Evolutionary conservation across 2,888 invertebrate species (phyloP).

Genomic region (Hipparchia sbordonii): DNA sequence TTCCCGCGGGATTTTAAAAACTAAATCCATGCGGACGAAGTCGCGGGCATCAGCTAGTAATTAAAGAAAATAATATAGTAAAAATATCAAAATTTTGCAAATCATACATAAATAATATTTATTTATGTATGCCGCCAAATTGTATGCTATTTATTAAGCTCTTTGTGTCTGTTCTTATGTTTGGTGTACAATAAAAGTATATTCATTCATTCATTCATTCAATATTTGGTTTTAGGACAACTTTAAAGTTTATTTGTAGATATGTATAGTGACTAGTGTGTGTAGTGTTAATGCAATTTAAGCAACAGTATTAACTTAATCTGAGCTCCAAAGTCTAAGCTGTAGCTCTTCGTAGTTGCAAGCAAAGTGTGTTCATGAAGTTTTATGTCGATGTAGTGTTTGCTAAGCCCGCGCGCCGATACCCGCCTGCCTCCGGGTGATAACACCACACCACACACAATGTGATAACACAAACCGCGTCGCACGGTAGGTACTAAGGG

Average conservation of each 20-base stretch:
- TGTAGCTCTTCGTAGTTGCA: background rate
- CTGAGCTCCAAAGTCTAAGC: background rate
- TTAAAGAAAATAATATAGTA: too few species aligned
- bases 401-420: background rate
- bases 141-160: too few species aligned
- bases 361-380: slow-evolving; percentile 8
- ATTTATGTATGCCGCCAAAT: too few species aligned
- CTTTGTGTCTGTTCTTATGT: too few species aligned
- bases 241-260: background rate
- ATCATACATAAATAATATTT: too few species aligned
- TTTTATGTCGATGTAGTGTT: background rate
- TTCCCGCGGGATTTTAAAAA: too few species aligned
- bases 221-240: background rate
- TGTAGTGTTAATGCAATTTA: background rate
- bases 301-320: background rate
- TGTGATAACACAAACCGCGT: background rate
- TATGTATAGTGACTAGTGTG: background rate
- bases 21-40: too few species aligned
- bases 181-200: too few species aligned
- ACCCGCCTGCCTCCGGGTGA: background rate
- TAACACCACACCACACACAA: background rate
- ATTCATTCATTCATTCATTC: too few species aligned
- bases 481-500: background rate
- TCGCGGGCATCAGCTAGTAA: too few species aligned
- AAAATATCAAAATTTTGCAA: too few species aligned